Conservation (phyloP, 2,113 vertebrate species). For the Zosterops pallidus region DNA sequence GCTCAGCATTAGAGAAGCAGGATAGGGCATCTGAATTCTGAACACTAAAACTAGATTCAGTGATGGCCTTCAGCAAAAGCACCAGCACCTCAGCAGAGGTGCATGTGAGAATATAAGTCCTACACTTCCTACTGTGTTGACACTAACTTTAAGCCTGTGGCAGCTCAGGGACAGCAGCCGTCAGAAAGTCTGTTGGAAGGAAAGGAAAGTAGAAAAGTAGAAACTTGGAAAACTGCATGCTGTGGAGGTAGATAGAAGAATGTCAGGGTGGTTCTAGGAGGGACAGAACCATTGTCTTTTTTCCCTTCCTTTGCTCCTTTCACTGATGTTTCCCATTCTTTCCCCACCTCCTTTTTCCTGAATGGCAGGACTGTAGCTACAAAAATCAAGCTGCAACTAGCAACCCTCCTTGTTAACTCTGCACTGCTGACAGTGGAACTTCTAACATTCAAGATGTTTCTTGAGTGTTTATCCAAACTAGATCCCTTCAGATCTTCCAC, state of each 20-base stretch:
- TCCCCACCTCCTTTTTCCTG: not conserved
- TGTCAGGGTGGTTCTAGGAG: not conserved
- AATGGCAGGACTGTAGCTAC: not conserved
- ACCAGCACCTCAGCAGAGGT: not conserved
- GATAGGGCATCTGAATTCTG: not conserved
- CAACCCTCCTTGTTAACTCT: not conserved
- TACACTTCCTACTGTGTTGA: not conserved
- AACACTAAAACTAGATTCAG: not conserved
- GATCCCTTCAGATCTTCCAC: not conserved
- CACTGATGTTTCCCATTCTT: not conserved
- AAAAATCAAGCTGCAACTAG: not conserved
- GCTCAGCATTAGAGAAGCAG: not conserved
- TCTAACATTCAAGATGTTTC: not conserved
- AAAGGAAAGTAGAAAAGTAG: not conserved
- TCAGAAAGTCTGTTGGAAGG: not conserved
- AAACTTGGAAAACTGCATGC: not conserved
- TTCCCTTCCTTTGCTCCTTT: not conserved
- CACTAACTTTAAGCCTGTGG: not conserved
- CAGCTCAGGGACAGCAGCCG: not conserved
- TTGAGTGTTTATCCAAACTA: not conserved
- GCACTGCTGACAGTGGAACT: not conserved
- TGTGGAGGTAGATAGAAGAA: not conserved
- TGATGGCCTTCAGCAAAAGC: not conserved
- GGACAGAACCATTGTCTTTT: not conserved
- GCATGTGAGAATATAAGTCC: fast-evolving